phyloP scores from a whole-genome alignment of 2,797 vertebrate species.

The Tamandua tetradactyla region DNA sequence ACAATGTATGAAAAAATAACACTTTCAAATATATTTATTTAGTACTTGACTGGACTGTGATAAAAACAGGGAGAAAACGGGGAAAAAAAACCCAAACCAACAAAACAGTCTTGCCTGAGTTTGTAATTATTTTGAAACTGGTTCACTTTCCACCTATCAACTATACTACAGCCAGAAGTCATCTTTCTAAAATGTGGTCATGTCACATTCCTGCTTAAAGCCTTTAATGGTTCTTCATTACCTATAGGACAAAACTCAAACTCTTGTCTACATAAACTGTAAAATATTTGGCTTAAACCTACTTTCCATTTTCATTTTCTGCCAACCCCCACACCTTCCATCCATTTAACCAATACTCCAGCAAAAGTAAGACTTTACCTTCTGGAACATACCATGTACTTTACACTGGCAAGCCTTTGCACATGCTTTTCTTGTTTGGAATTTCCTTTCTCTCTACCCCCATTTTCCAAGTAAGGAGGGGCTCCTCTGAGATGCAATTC shows the following conservation, averaged over 20 bases:
- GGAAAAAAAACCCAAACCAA: too few species aligned
- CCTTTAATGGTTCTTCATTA: background rate
- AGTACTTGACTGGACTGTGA: background rate
- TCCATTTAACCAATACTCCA: background rate
- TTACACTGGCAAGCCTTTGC: background rate
- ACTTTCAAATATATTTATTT: constrained; percentile 34
- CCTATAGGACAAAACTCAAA: background rate
- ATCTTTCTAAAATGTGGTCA: background rate
- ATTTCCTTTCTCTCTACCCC: background rate
- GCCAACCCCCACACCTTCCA: background rate
- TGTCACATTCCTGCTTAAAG: background rate
- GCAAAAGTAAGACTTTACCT: background rate
- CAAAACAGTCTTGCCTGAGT: background rate
- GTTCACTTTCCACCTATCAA: background rate
- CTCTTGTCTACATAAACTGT: background rate
- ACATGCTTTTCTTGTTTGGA: background rate
- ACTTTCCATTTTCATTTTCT: background rate
- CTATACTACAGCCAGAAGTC: background rate
- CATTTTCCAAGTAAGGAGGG: background rate
- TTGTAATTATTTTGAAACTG: background rate
- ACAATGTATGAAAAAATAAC: background rate
- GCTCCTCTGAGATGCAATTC: background rate
- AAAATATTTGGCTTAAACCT: background rate
- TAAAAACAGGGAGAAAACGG: background rate
- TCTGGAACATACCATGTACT: background rate